Conservation (phyloP, 2,797 vertebrate genomes). For the Atherinosoma microstoma region DNA sequence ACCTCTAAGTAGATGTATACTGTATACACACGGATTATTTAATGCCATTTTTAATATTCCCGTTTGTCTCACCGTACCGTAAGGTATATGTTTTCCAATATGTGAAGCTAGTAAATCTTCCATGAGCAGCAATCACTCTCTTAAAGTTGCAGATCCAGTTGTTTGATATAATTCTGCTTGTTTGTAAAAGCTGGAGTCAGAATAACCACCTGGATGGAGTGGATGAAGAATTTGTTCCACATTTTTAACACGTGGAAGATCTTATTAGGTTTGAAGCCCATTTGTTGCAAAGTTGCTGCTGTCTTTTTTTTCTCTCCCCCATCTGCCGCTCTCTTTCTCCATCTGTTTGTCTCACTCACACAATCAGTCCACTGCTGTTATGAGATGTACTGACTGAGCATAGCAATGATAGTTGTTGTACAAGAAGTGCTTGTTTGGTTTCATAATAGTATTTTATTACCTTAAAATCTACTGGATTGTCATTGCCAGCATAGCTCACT, state of each 20-base stretch:
- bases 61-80: too few species aligned
- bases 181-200: constrained; percentile 7
- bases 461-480: constrained; percentile 10
- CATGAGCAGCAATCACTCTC: not conserved
- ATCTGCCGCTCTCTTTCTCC: constrained; percentile 20
- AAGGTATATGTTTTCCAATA: too few species aligned
- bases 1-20: too few species aligned
- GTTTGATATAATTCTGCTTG: not conserved
- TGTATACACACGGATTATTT: too few species aligned
- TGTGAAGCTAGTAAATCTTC: not conserved
- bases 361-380: constrained; percentile 16
- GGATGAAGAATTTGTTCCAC: not conserved
- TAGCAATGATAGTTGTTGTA: constrained; percentile 11
- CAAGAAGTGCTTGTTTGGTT: not conserved
- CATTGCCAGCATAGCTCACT: not conserved
- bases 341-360: constrained; percentile 30
- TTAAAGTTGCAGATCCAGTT: not conserved
- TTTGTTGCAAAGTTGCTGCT: constrained; percentile 32
- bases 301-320: constrained; percentile 16
- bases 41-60: too few species aligned
- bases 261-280: constrained; percentile 15
- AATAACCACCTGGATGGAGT: not conserved
- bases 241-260: constrained; percentile 20
- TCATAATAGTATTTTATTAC: constrained; percentile 16
- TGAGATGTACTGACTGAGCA: constrained; percentile 7